phyloP scores from a whole-genome alignment of 1,140 invertebrate genomes.

The Papilio aristodemus region DNA sequence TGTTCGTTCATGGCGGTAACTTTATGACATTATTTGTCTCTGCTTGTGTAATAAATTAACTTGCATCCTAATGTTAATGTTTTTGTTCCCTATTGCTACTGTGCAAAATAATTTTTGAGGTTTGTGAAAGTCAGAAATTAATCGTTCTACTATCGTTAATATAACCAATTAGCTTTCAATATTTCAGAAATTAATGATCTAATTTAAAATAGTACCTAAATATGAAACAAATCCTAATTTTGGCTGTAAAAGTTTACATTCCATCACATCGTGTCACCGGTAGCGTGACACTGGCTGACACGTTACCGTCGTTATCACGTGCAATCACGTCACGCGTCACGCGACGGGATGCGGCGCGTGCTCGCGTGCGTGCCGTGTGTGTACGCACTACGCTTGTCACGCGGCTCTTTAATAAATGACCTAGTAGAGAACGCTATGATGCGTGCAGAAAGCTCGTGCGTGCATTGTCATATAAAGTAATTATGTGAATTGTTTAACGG shows the following conservation, averaged over 20 bases:
- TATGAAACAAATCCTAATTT: background rate
- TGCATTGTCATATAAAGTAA: slow-evolving; percentile 26
- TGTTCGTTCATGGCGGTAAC: background rate
- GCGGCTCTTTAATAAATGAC: slow-evolving; percentile 32
- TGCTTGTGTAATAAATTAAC: background rate
- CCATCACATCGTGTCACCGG: slow-evolving; percentile 12
- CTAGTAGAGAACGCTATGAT: slow-evolving; percentile 11
- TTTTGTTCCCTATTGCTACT: too few species aligned
- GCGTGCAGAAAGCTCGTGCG: slow-evolving; percentile 22
- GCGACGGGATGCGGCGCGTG: slow-evolving; percentile 13
- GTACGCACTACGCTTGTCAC: slow-evolving; percentile 19
- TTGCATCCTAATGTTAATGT: too few species aligned
- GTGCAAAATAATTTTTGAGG: too few species aligned
- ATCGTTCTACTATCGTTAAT: too few species aligned
- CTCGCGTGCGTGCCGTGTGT: slow-evolving; percentile 27
- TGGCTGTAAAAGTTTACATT: slow-evolving; percentile 20
- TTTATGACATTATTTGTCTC: slow-evolving; percentile 11
- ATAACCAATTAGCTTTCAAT: too few species aligned
- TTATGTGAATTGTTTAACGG: slow-evolving; percentile 23
- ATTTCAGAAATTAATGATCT: too few species aligned
- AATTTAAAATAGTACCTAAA: background rate
- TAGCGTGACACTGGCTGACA: slow-evolving; percentile 32
- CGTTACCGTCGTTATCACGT: slow-evolving; percentile 30
- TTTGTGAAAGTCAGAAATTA: too few species aligned
- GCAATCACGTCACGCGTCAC: slow-evolving; percentile 31